Conservation (phyloP, 2,888 invertebrate species). For the Morpho helenor region DNA sequence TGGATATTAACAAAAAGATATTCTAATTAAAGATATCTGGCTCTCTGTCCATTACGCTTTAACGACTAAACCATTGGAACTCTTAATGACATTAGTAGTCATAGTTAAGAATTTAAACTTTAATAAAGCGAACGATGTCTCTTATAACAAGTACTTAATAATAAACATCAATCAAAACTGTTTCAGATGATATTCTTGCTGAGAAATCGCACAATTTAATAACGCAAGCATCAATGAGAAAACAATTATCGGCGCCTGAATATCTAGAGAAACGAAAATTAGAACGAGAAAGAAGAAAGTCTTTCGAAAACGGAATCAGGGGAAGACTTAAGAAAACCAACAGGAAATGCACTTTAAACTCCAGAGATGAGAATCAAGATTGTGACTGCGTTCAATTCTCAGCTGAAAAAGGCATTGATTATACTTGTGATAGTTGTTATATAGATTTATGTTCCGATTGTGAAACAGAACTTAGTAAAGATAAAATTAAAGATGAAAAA, state of each 20-base stretch:
- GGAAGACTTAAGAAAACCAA: conserved; percentile 80
- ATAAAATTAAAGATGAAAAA: conserved; percentile 47
- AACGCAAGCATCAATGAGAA: conserved; percentile 81
- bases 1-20: too few species aligned
- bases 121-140: too few species aligned
- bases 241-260: conserved; percentile 91
- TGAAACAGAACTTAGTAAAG: conserved; percentile 54
- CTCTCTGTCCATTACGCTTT: too few species aligned
- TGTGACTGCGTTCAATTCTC: conserved; percentile 65
- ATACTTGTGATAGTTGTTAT: conserved; percentile 67
- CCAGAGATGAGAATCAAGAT: conserved; percentile 48
- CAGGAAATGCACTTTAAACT: conserved; percentile 58
- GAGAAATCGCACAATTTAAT: conserved; percentile 79
- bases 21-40: too few species aligned
- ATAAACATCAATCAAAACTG: too few species aligned
- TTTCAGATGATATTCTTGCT: conserved; percentile 80
- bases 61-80: too few species aligned
- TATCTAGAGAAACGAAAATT: conserved; percentile 92
- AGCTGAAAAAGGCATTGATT: conserved; percentile 63
- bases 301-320: conserved; percentile 79
- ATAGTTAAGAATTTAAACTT: too few species aligned
- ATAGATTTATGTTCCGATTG: conserved; percentile 69
- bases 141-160: too few species aligned
- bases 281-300: conserved; percentile 83
- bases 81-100: too few species aligned